Evolutionary conservation across 2,113 vertebrate species (phyloP), one percentile per base, ranked within the genome.

Genomic region (Oreochromis spilurus): DNA sequence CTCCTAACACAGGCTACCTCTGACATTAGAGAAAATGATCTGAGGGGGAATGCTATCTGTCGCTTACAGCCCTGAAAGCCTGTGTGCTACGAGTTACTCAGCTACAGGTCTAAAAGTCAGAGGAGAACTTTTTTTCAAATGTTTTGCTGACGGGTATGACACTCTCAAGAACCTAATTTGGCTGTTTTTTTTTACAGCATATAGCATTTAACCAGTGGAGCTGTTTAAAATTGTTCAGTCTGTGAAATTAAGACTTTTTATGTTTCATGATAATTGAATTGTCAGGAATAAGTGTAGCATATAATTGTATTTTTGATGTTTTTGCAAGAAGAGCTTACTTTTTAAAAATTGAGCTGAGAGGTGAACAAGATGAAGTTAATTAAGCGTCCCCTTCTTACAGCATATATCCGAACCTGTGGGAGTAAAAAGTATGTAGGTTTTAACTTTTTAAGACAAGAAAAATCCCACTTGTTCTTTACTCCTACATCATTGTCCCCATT

Each of bases 231-330:
- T 91, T 89, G 82, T 91, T 86, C 54, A 62, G 52, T 70, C 45
- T 89, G 54, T 88, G 83, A 90, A 92, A 93, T 91, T 77, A 92
- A 92, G 84, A 89, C 82, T 82, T 83, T 87, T 89, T 90, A 58
- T 94, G 88, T 94, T 93, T 92, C 50, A 88, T 93, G 84, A 95
- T 95, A 94, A 96, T 95, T 94, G 92, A 96, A 95, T 95, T 94
- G 92, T 94, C 94, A 90, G 78, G 78, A 87, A 85, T 92, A 92
- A 91, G 79, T 93, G 92, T 92, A 91, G 84, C 92, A 92, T 91
- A 89, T 92, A 93, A 95, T 95, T 96, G 91, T 94, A 79, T 93
- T 93, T 90, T 91, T 92, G 93, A 94, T 86, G 60, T 90, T 89
- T 77, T 91, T 70, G 60, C 88, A 82, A 19, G 84, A 58, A 78